Percentiles rank a stretch among this genome's conserved stretches.
These are phyloP conservation scores for Gnathonemus echidnorhynchus DNA, from an alignment of 2,113 vertebrate species.

Conservation along the genomic window DNA sequence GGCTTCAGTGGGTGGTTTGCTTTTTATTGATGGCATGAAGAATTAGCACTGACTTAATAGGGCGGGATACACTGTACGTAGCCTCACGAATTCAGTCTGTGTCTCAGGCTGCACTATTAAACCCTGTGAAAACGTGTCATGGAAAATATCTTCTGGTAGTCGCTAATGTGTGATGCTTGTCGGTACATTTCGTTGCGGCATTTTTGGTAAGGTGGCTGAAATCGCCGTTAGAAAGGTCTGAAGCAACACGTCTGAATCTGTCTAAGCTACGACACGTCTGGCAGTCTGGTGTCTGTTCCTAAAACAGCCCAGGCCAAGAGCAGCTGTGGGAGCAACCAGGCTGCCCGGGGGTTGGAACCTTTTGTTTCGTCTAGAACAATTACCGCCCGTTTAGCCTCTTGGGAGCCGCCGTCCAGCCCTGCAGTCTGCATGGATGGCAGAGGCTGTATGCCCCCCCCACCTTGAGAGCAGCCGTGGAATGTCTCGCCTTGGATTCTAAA, in stretches of 20 bases:
- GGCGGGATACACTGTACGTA: neutral
- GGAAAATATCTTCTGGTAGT: neutral
- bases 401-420: neutral
- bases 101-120: neutral
- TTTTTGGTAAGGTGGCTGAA: neutral
- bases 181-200: neutral
- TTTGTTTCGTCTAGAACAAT: neutral
- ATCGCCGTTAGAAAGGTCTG: neutral
- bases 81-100: neutral
- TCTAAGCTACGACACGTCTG: neutral
- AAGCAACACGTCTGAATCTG: neutral
- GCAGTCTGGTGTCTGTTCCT: neutral
- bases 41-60: neutral
- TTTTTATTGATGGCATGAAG: neutral
- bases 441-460: neutral
- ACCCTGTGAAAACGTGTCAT: neutral
- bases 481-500: neutral
- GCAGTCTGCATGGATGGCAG: neutral
- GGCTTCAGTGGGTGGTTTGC: neutral
- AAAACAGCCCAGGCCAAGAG: neutral
- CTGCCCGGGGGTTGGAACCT: neutral
- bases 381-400: neutral
- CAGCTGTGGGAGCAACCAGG: neutral
- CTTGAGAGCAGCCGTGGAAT: neutral
- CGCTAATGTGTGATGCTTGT: neutral